phyloP scores from a whole-genome alignment of 2,888 invertebrate genomes.

The Brachycybe producta region DNA sequence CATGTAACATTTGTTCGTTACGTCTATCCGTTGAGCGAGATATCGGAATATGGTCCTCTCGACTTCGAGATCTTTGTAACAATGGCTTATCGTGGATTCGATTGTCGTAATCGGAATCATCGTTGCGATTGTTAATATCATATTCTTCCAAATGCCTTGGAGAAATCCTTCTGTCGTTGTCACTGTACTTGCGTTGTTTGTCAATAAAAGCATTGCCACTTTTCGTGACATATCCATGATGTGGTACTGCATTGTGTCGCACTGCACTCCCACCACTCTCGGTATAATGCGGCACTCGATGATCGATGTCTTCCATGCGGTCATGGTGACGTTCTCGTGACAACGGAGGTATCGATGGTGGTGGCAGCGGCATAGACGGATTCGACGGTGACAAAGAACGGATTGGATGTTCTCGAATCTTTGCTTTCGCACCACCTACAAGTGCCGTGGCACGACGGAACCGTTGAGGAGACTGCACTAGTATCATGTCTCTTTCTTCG shows the following conservation, averaged over 20 bases:
- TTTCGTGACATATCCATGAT: not conserved
- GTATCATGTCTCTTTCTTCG: slow-evolving; percentile 10
- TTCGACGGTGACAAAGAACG: not conserved
- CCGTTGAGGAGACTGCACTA: slow-evolving; percentile 4
- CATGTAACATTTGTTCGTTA: too few species aligned
- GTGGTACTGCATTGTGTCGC: not conserved
- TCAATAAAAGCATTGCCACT: not conserved
- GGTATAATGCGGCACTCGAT: not conserved
- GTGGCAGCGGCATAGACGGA: slow-evolving; percentile 4
- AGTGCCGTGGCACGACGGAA: not conserved
- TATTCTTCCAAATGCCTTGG: too few species aligned
- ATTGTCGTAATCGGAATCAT: too few species aligned
- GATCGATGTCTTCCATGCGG: not conserved
- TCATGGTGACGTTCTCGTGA: not conserved
- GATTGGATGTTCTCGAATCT: not conserved
- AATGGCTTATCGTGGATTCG: too few species aligned
- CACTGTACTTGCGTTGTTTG: not conserved
- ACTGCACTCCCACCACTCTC: not conserved
- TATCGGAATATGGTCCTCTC: too few species aligned
- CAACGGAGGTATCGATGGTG: slow-evolving; percentile 1
- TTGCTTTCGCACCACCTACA: not conserved
- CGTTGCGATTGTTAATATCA: too few species aligned
- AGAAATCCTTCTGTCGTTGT: too few species aligned
- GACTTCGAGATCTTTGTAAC: too few species aligned
- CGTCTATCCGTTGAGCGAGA: too few species aligned